These are phyloP conservation scores for Merluccius polli DNA, from an alignment of 2,797 vertebrate species.

Conservation along the genomic window DNA sequence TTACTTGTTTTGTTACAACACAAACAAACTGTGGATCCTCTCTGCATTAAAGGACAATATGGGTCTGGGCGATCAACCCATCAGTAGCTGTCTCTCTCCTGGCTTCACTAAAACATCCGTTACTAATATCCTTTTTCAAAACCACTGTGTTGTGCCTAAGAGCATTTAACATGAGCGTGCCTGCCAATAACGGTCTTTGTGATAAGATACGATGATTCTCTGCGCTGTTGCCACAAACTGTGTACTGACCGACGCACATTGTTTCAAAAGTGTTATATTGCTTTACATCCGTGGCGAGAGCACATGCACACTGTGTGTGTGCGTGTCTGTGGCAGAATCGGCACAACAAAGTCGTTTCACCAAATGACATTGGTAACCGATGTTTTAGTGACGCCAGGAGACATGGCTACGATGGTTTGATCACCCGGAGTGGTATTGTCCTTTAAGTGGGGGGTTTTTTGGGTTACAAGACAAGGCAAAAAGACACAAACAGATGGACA, in stretches of 20 bases:
- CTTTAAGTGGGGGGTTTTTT: too few species aligned
- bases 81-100: background rate
- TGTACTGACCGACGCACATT: background rate
- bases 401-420: too few species aligned
- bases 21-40: background rate
- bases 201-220: background rate
- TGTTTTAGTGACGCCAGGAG: too few species aligned
- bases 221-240: background rate
- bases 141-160: background rate
- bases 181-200: background rate
- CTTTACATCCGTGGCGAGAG: background rate
- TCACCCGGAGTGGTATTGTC: too few species aligned
- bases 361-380: background rate
- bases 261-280: background rate
- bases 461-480: conserved; percentile 18
- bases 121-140: background rate
- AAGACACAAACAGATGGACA: conserved; percentile 35
- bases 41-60: background rate
- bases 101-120: background rate
- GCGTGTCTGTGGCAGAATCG: too few species aligned
- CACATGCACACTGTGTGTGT: background rate
- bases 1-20: background rate
- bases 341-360: background rate
- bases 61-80: background rate
- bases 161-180: background rate